Percentiles rank a stretch among this genome's conserved stretches.
Evolutionary conservation across 2,888 invertebrate species (phyloP).

Genomic region (Schizotus pectinicornis): DNA sequence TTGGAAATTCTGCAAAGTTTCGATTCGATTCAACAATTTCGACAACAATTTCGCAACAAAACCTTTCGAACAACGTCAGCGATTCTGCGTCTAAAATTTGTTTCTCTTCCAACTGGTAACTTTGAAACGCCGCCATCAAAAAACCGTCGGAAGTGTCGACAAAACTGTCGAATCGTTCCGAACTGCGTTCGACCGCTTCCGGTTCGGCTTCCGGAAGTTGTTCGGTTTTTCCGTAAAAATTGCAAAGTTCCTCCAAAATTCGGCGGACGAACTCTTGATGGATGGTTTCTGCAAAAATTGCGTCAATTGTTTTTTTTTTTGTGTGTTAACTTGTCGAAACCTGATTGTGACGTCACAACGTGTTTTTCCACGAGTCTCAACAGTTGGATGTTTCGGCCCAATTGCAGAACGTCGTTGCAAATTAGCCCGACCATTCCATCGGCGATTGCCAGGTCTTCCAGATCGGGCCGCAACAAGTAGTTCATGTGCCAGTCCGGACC

Average conservation of each 20-base stretch:
- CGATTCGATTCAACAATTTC: neutral
- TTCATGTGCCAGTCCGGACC: conserved; percentile 29
- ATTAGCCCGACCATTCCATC: conserved; percentile 50
- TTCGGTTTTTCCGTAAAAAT: conserved; percentile 33
- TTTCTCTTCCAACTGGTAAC: conserved; percentile 47
- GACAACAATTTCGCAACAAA: conserved; percentile 4
- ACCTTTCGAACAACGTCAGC: conserved; percentile 43
- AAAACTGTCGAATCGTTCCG: conserved; percentile 48
- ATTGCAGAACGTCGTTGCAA: conserved; percentile 47
- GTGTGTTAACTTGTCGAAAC: conserved; percentile 1
- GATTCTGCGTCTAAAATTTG: conserved; percentile 10
- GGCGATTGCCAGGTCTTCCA: conserved; percentile 36
- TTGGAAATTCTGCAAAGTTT: conserved; percentile 46
- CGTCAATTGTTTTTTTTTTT: conserved; percentile 1
- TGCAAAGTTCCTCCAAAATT: conserved; percentile 45
- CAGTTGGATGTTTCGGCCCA: conserved; percentile 53
- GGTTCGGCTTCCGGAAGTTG: conserved; percentile 4
- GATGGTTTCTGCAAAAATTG: conserved; percentile 46
- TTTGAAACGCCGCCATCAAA: conserved; percentile 58
- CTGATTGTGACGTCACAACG: neutral
- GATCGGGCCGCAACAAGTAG: conserved; percentile 34
- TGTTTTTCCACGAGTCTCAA: conserved; percentile 50
- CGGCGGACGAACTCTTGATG: conserved; percentile 49
- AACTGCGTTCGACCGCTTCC: conserved; percentile 4
- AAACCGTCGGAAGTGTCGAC: conserved; percentile 55